phyloP scores from a whole-genome alignment of 35 echinoderm and acorn worm species.

The Ophioderma brevispina region DNA sequence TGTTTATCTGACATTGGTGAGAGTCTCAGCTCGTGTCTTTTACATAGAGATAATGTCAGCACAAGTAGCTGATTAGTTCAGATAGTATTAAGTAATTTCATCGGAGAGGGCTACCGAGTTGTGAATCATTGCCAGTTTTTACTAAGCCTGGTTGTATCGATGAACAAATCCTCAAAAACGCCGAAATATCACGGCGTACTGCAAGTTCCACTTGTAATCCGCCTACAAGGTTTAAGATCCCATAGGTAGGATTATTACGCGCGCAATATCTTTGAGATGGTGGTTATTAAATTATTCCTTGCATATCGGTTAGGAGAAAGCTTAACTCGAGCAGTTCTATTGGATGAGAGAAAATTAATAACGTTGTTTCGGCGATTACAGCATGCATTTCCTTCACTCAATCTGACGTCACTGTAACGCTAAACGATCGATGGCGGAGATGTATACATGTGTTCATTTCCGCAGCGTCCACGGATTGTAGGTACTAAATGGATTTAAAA shows the following conservation, averaged over 20 bases:
- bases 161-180: conserved; percentile 1
- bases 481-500: neutral
- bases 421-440: neutral
- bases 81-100: neutral
- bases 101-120: neutral
- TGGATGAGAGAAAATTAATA: conserved; percentile 15
- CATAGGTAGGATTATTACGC: neutral
- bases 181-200: conserved; percentile 8
- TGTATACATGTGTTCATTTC: neutral
- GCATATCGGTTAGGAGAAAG: neutral
- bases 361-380: neutral
- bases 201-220: neutral
- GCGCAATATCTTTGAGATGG: conserved; percentile 1
- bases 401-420: neutral
- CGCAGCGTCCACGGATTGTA: too few relatives aligned
- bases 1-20: neutral
- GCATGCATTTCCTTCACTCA: neutral
- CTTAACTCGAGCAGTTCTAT: neutral
- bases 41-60: neutral
- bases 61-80: neutral
- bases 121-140: neutral
- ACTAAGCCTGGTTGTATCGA: neutral
- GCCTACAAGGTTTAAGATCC: neutral
- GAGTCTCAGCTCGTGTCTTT: neutral
- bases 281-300: neutral